Percentiles rank a stretch among this genome's conserved stretches.
These are phyloP conservation scores for Capra hircus DNA, from an alignment of 2,113 vertebrate genomes.

Conservation along the genomic window DNA sequence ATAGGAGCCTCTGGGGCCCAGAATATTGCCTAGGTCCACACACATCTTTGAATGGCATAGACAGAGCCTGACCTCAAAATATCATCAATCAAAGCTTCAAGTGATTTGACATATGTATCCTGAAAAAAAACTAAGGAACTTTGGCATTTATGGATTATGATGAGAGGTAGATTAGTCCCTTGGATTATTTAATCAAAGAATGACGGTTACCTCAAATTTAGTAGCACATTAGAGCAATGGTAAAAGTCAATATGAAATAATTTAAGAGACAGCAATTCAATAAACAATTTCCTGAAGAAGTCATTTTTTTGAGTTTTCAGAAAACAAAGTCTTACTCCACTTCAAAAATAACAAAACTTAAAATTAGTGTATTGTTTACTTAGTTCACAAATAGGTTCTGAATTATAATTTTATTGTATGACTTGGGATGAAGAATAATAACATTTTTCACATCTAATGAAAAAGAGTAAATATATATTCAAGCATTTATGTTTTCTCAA, in stretches of 20 bases:
- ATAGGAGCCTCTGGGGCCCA: neutral
- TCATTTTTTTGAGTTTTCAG: slow-evolving; percentile 8
- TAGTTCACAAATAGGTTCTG: neutral
- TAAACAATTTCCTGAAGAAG: neutral
- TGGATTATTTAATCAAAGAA: neutral
- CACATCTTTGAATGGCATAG: neutral
- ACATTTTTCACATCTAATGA: neutral
- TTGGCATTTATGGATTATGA: neutral
- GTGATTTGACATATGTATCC: neutral
- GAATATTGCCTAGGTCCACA: neutral
- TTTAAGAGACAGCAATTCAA: neutral
- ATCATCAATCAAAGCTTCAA: neutral
- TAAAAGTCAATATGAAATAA: neutral
- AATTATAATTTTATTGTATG: neutral
- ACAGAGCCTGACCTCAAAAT: neutral
- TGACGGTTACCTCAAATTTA: neutral
- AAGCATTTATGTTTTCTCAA: neutral
- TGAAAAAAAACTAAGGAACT: neutral
- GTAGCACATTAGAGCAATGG: neutral
- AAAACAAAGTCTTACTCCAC: neutral
- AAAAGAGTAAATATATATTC: neutral
- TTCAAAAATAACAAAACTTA: slow-evolving; percentile 5
- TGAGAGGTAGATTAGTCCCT: neutral
- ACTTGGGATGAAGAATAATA: neutral
- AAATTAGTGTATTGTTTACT: neutral